Evolutionary conservation across 2,888 invertebrate genomes (phyloP).

Genomic region (Heliothis peltigera): DNA sequence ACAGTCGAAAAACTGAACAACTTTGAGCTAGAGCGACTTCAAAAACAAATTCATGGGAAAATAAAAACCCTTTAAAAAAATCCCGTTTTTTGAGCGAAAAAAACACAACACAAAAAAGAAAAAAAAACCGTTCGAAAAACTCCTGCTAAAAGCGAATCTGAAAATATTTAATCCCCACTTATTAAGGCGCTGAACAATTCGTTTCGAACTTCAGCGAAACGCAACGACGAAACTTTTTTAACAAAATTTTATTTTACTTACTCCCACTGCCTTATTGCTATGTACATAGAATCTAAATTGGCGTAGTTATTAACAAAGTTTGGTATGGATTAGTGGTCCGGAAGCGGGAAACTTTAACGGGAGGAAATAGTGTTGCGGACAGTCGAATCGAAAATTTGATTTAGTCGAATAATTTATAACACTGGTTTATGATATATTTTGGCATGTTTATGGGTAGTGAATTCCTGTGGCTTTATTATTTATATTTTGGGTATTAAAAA

Average conservation of each 20-base stretch:
- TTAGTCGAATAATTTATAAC: conserved; percentile 45
- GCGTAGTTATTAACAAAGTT: conserved; percentile 72
- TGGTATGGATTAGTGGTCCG: conserved; percentile 78
- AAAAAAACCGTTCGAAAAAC: conserved; percentile 44
- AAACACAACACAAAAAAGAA: conserved; percentile 9
- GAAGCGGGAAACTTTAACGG: conserved; percentile 66
- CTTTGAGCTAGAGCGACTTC: background rate
- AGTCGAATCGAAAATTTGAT: conserved; percentile 40
- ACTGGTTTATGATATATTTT: background rate
- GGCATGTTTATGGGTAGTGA: conserved; percentile 37
- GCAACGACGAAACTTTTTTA: conserved; percentile 53
- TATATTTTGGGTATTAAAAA: conserved; percentile 19
- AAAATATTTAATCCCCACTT: conserved; percentile 67
- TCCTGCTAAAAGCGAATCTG: conserved; percentile 48
- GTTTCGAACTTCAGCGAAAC: conserved; percentile 64
- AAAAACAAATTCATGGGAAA: conserved; percentile 12
- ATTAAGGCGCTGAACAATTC: conserved; percentile 69
- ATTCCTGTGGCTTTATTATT: conserved; percentile 17
- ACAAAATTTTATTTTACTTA: conserved; percentile 45
- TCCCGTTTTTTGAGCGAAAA: conserved; percentile 7
- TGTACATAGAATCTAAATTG: conserved; percentile 72
- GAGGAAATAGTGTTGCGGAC: conserved; percentile 57
- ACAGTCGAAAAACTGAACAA: background rate
- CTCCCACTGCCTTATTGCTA: conserved; percentile 61
- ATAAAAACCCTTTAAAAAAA: conserved; percentile 37